Base-by-base conservation (phyloP, 1,140 invertebrate species). In the Conopomorpha cramerella region DNA sequence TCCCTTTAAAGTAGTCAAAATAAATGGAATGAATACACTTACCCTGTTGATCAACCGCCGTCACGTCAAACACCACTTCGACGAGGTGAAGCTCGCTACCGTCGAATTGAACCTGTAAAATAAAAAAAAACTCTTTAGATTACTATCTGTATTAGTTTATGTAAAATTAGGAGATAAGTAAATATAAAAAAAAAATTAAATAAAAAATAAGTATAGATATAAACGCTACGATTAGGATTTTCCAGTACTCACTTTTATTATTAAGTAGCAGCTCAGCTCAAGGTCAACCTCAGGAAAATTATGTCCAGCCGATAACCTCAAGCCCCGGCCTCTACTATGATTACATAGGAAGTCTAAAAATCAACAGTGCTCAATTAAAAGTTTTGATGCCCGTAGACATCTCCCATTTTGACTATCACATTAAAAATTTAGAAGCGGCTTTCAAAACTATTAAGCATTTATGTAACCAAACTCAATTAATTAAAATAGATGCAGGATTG, bases 301-400 rank as follows among this genome's bases (percentile, higher is more conserved):
- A 25, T 19, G 16, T 40, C 17, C 38, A 40, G 14, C 34, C 42
- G n/a, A 45, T 52, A 2, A 45, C 36, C 1, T 12, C 38, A 31
- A 47, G 50, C 25, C 28, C 44, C 8, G 50, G 46, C 13, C 30
- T 53, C 8, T 49, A 40, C 28, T 49, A 41, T 39, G 44, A 51
- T 18, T 39, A 41, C n/a, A 18, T 36, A 15, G 46, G 44, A 16
- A 38, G 37, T 27, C 7, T 52, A 3, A 52, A 46, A 39, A 41
- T 46, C 17, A 45, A 29, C 28, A 45, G 13, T 11, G 39, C 33
- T 30, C 26, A 46, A 16, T 28, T 54, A 15, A 32, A 47, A 15
- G 13, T 56, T 8, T 0, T 51, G 10, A 42, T 47, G 3, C 51
- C 49, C 3, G n/a, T 51, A 33, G 45, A 52, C 38, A 45, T 58